phyloP scores from a whole-genome alignment of 2,888 invertebrate species.

The Phalera bucephala region DNA sequence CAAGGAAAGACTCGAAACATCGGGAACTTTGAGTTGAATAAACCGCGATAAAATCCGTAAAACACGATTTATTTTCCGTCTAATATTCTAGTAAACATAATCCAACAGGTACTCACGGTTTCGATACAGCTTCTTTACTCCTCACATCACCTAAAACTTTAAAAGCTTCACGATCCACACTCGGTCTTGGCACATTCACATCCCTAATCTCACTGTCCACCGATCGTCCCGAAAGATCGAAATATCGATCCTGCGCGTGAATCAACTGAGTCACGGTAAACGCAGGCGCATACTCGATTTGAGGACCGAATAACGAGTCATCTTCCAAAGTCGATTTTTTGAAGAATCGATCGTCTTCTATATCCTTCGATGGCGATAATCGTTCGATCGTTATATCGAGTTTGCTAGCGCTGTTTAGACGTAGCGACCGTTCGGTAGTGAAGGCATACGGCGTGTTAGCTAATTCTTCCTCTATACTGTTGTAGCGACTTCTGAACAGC shows the following conservation, averaged over 20 bases:
- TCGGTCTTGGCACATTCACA: constrained; percentile 47
- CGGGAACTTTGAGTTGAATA: too few species aligned
- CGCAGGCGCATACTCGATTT: constrained; percentile 57
- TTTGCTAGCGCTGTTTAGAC: constrained; percentile 43
- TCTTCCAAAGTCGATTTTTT: constrained; percentile 47
- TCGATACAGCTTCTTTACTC: constrained; percentile 18
- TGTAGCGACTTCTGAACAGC: constrained; percentile 75
- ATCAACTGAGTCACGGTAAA: constrained; percentile 74
- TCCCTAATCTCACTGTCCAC: constrained; percentile 21
- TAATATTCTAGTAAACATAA: too few species aligned
- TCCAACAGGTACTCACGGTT: constrained; percentile 60
- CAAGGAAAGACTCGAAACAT: too few species aligned
- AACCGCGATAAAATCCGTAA: too few species aligned
- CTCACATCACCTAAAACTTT: constrained; percentile 47
- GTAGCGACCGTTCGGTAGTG: constrained; percentile 57
- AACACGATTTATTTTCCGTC: too few species aligned
- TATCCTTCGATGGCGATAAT: constrained; percentile 60
- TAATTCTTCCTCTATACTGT: constrained; percentile 75
- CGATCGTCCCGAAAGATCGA: constrained; percentile 59
- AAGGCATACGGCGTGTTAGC: constrained; percentile 81
- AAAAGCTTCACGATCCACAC: constrained; percentile 46
- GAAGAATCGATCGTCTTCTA: constrained; percentile 67
- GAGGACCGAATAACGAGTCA: constrained; percentile 55
- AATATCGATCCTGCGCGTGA: constrained; percentile 75
- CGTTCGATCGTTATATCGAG: constrained; percentile 65